Conservation (phyloP, 2,888 invertebrate genomes). For the Pollenia labialis region DNA sequence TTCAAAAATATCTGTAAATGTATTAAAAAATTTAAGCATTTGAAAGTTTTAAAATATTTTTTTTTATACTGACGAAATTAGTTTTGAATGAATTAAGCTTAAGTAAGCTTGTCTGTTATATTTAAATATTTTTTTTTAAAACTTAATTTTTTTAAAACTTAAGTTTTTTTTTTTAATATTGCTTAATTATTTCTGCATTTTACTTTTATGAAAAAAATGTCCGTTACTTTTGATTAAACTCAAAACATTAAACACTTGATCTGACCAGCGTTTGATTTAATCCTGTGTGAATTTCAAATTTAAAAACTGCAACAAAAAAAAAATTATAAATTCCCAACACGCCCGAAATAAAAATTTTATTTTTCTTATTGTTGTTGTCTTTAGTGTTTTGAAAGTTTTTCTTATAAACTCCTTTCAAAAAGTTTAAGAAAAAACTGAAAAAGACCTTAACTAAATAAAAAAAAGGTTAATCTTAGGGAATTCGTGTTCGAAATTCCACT, state of each 20-base stretch:
- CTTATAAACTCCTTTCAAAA: slow-evolving; percentile 26
- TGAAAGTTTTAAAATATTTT: not conserved
- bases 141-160: not conserved
- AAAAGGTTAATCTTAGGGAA: not conserved
- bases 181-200: not conserved
- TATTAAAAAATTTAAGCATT: too few relatives aligned
- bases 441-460: not conserved
- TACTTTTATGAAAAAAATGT: not conserved
- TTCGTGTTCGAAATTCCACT: too few relatives aligned
- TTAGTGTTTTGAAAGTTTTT: slow-evolving; percentile 8
- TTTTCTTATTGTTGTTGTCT: not conserved
- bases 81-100: not conserved
- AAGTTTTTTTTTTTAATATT: not conserved
- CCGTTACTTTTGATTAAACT: slow-evolving; percentile 44
- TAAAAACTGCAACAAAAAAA: not conserved
- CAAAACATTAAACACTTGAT: slow-evolving; percentile 20
- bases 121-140: slow-evolving; percentile 1
- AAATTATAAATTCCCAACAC: slow-evolving; percentile 60
- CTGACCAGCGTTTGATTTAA: slow-evolving; percentile 49
- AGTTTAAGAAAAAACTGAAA: not conserved
- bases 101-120: not conserved
- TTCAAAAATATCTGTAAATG: too few relatives aligned
- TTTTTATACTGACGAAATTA: not conserved
- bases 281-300: slow-evolving; percentile 37
- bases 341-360: slow-evolving; percentile 51